Evolutionary conservation across 2,888 invertebrate species (phyloP).

Genomic region (Andrena dorsata): DNA sequence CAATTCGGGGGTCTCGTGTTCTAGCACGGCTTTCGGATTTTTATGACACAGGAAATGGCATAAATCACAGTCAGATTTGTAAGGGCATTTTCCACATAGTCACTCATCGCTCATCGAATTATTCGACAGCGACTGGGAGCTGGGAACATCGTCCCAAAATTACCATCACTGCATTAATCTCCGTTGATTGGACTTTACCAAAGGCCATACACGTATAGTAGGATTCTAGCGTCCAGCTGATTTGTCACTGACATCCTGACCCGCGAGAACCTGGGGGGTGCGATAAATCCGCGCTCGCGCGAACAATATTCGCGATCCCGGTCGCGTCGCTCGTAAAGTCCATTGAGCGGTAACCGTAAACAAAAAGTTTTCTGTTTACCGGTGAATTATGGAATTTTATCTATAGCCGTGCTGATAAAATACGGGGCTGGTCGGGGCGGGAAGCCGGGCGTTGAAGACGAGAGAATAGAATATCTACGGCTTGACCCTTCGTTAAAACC

Average conservation of each 20-base stretch:
- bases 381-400: conserved; percentile 51
- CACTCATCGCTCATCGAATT: background rate
- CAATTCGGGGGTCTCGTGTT: background rate
- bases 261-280: conserved; percentile 35
- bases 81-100: background rate
- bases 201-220: background rate
- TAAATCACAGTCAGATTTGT: background rate
- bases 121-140: background rate
- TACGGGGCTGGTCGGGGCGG: conserved; percentile 8
- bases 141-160: conserved; percentile 4
- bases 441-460: conserved; percentile 33
- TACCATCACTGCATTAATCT: conserved; percentile 10
- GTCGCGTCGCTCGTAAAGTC: conserved; percentile 26
- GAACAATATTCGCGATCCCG: conserved; percentile 36
- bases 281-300: conserved; percentile 34
- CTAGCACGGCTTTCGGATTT: background rate
- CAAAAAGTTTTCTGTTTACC: conserved; percentile 60
- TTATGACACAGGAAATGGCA: background rate
- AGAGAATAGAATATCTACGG: conserved; percentile 5
- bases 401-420: conserved; percentile 13
- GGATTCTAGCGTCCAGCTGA: background rate
- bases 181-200: conserved; percentile 7
- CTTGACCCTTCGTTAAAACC: conserved; percentile 39
- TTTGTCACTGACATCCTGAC: conserved; percentile 15
- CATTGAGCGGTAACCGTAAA: conserved; percentile 43